Evolutionary conservation across 2,797 vertebrate genomes (phyloP).

Genomic region (Gouania willdenowi): DNA sequence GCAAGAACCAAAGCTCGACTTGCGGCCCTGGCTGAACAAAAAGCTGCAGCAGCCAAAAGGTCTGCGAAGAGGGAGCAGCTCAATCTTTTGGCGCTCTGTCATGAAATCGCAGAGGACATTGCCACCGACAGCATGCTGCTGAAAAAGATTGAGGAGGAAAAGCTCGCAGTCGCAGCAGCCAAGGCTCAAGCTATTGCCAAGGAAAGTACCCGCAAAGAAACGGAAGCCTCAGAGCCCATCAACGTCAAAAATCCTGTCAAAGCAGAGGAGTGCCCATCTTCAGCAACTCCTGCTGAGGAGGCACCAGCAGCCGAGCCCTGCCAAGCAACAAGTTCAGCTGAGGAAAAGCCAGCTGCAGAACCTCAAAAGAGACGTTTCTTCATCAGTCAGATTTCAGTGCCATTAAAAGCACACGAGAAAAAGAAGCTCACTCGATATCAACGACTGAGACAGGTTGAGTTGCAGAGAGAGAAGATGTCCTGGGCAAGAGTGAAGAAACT

Average conservation of each 20-base stretch:
- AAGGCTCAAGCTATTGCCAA: slow-evolving; percentile 20
- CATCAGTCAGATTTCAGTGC: slow-evolving; percentile 85
- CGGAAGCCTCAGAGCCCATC: slow-evolving; percentile 50
- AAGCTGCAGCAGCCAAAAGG: slow-evolving; percentile 69
- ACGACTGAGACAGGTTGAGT: slow-evolving; percentile 76
- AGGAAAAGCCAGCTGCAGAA: slow-evolving; percentile 34
- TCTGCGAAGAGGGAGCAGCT: slow-evolving; percentile 81
- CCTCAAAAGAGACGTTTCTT: slow-evolving; percentile 89
- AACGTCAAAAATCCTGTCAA: slow-evolving; percentile 38
- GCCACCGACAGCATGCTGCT: slow-evolving; percentile 89
- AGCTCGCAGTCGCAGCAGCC: slow-evolving; percentile 20
- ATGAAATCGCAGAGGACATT: slow-evolving; percentile 98
- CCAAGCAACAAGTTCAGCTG: neutral
- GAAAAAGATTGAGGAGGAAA: slow-evolving; percentile 75
- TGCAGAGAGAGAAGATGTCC: slow-evolving; percentile 83
- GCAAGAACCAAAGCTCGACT: slow-evolving; percentile 80
- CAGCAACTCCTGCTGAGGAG: slow-evolving; percentile 42
- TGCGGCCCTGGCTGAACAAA: slow-evolving; percentile 77
- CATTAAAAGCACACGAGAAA: slow-evolving; percentile 88
- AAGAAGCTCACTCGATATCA: slow-evolving; percentile 82
- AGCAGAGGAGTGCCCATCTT: slow-evolving; percentile 29
- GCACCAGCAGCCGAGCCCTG: slow-evolving; percentile 26
- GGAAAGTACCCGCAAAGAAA: slow-evolving; percentile 22
- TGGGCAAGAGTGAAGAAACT: slow-evolving; percentile 96
- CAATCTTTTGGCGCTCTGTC: slow-evolving; percentile 93